Base-by-base conservation (phyloP, 2,888 invertebrate genomes). In the Eutolmus rufibarbis region DNA sequence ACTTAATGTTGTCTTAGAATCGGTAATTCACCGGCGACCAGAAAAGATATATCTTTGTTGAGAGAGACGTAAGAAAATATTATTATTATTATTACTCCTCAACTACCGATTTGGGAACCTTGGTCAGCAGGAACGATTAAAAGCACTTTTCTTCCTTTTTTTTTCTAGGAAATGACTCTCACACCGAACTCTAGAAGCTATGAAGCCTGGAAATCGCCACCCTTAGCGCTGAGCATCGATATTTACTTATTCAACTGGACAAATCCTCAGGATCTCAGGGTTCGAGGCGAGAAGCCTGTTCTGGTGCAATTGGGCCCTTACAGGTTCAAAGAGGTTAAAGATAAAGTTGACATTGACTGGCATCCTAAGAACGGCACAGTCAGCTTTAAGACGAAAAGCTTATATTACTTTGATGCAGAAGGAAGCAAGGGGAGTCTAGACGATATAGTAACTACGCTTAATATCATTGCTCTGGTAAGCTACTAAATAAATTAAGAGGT, bases 181-280 rank as follows among this genome's bases (percentile, higher is more conserved):
- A 92, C 94, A 0, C 95, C 95, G 0, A 92, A 93, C 16, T 95
- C 96, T 1, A 92, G 93, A 14, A 94, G 95, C 28, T 97, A 94
- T 92, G 93, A 94, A 1, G 92, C 95, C 79, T 98, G 97, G 97
- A 94, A 94, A 90, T 94, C 94, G 74, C 95, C 95, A 0, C 94
- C 94, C 0, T 92, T 96, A 46, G 94, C 95, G 0, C 91, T 96
- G 19, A 93, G 92, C 90, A 92, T 96, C 89, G 95, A 96, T 89
- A 93, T 97, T 87, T 96, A 95, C 90, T 93, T 96, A 89, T 96
- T 95, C 92, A 97, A 97, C 92, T 97, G 97, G 97, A 96, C 96
- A 5, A 97, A 97, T 92, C 94, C 96, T 0, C 94, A 95, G 16
- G 94, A 95, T 82, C 94, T 95, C 51, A 93, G 94, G 2, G 94